Conservation (phyloP, 2,113 vertebrate species). For the Ahaetulla prasina region DNA sequence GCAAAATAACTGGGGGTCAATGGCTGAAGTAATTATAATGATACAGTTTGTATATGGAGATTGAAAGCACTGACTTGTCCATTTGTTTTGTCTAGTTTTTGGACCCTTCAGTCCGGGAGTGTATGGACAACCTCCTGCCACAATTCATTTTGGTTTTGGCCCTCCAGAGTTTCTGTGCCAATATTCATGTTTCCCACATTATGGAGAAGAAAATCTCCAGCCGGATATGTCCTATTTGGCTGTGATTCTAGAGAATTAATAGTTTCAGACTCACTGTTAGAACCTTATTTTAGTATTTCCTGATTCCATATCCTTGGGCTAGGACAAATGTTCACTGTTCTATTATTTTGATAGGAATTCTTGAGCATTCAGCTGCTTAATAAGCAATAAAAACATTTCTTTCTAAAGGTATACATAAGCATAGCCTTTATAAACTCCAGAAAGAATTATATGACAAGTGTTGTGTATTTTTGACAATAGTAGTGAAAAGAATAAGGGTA, state of each 20-base stretch:
- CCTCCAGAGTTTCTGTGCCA: background rate
- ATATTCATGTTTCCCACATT: background rate
- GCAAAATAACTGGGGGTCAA: background rate
- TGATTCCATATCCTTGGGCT: background rate
- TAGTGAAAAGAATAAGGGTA: background rate
- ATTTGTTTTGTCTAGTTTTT: slow-evolving; percentile 37
- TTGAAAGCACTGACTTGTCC: slow-evolving; percentile 34
- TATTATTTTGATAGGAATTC: background rate
- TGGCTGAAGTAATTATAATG: background rate
- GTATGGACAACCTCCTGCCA: background rate
- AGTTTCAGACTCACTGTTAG: background rate
- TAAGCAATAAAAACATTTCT: background rate
- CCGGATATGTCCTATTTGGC: background rate
- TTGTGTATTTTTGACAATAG: background rate
- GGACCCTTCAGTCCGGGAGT: slow-evolving; percentile 19
- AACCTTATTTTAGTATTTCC: slow-evolving; percentile 12
- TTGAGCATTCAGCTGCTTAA: background rate
- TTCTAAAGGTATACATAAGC: slow-evolving; percentile 22
- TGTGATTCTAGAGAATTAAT: background rate
- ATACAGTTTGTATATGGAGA: background rate
- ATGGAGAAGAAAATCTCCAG: background rate
- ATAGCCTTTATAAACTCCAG: slow-evolving; percentile 28
- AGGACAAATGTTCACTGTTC: background rate
- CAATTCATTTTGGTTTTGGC: slow-evolving; percentile 5
- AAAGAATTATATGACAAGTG: slow-evolving; percentile 2